Evolutionary conservation across 2,888 invertebrate genomes (phyloP), one percentile per base, ranked within the genome.

Genomic region (Drosophila lutescens): DNA sequence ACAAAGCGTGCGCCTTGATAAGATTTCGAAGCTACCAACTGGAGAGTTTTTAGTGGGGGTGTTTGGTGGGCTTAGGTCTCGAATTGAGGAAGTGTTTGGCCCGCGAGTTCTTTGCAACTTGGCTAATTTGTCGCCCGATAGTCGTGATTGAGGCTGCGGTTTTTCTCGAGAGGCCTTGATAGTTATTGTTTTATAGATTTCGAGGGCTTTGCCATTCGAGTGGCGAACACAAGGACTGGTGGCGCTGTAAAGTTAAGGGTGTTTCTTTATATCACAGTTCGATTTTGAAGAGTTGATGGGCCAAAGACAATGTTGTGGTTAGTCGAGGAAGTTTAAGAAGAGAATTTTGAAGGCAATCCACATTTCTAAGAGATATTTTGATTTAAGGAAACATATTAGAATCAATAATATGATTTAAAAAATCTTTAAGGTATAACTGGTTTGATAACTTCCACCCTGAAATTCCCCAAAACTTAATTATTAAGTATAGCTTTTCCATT

Each of bases 11-110:
- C 55, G 56, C 55, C 68, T 69, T 82, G 85, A 85, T 85, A 85
- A 88, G 87, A 88, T 85, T 85, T 72, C 77, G 51, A 67, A 63
- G 84, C 68, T 66, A 62, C 60, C 56, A 70, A 59, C 61, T 74
- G 38, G 38, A 54, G 60, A 57, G 69, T 68, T 57, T 53, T 41
- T 47, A 47, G 62, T 32, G 32, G 58, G 8, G 41, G 36, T 26
- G 49, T 38, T 23, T 17, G 10, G 17, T 8, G 41, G 23, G 9
- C 30, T 43, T 38, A 34, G 34, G 17, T 23, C 30, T 10, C 32
- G 30, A 46, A 54, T 72, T 75, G 43, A 62, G 49, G 53, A 69
- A 77, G 75, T 71, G 41, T 50, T 46, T 66, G 49, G 55, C 46
- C 59, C 50, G 51, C 15, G 51, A 53, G 62, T 67, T 62, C 49